Percentiles rank a stretch among this genome's conserved stretches.
phyloP scores from a whole-genome alignment of 2,113 vertebrate species.

The Lichenostomus cassidix region DNA sequence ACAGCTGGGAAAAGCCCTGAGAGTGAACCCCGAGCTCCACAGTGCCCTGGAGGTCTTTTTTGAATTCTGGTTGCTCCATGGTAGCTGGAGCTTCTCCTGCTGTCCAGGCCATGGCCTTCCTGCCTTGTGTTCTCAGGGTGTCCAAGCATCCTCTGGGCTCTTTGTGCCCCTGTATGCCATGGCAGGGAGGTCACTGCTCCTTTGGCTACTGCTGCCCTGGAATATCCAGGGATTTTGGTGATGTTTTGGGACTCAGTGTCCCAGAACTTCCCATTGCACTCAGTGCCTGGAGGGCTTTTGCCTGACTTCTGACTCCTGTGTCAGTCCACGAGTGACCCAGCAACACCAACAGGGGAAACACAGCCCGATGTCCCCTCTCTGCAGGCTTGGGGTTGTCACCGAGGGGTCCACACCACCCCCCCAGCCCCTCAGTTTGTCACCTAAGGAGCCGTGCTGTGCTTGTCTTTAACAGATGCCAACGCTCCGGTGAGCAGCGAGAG shows the following conservation, averaged over 20 bases:
- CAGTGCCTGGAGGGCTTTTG: accelerated
- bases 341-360: accelerated
- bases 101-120: background rate
- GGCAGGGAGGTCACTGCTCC: background rate
- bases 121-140: background rate
- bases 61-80: background rate
- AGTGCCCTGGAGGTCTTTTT: background rate
- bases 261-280: background rate
- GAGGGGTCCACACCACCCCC: accelerated
- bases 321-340: accelerated
- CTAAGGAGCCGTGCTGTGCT: accelerated
- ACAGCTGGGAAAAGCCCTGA: background rate
- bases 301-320: background rate
- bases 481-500: background rate
- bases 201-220: background rate
- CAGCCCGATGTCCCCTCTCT: background rate
- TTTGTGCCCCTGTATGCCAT: accelerated
- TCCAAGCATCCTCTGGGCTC: accelerated
- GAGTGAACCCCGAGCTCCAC: background rate
- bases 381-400: background rate
- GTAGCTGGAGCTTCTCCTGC: background rate
- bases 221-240: background rate
- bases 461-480: background rate
- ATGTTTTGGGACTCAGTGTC: background rate
- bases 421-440: accelerated